Conservation (phyloP, 2,113 vertebrate genomes). For the Cyprinodon variegatus region DNA sequence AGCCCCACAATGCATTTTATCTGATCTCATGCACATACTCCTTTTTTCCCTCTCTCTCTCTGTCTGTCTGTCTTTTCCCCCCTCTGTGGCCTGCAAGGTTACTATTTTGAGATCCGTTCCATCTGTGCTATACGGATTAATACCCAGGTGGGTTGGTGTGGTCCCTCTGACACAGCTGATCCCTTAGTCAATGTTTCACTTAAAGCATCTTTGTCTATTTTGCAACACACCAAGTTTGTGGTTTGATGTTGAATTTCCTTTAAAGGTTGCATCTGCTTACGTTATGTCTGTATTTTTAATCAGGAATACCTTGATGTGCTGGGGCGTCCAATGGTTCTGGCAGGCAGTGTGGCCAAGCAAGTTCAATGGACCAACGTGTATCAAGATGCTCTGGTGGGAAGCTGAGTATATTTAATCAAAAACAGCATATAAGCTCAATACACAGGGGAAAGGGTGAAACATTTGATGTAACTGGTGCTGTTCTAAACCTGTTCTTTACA, state of each 20-base stretch:
- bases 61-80: conserved; percentile 26
- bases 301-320: conserved; percentile 98
- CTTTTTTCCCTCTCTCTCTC: conserved; percentile 10
- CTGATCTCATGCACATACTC: conserved; percentile 23
- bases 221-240: conserved; percentile 12
- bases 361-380: conserved; percentile 99
- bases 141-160: conserved; percentile 81
- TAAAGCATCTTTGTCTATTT: conserved; percentile 23
- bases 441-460: neutral
- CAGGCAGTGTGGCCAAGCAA: conserved; percentile 93
- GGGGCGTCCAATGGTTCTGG: conserved; percentile 97
- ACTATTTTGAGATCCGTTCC: conserved; percentile 86
- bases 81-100: conserved; percentile 68
- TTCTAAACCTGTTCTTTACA: conserved; percentile 60
- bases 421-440: neutral
- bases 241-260: conserved; percentile 24
- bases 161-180: conserved; percentile 67
- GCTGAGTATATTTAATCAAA: neutral
- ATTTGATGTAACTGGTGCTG: neutral
- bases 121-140: conserved; percentile 86
- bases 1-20: conserved; percentile 16
- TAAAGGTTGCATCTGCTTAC: neutral
- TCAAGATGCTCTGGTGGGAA: conserved; percentile 93
- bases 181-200: neutral
- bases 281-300: conserved; percentile 38